Evolutionary conservation across 2,113 vertebrate species (phyloP).

Genomic region (Nipponia nippon): DNA sequence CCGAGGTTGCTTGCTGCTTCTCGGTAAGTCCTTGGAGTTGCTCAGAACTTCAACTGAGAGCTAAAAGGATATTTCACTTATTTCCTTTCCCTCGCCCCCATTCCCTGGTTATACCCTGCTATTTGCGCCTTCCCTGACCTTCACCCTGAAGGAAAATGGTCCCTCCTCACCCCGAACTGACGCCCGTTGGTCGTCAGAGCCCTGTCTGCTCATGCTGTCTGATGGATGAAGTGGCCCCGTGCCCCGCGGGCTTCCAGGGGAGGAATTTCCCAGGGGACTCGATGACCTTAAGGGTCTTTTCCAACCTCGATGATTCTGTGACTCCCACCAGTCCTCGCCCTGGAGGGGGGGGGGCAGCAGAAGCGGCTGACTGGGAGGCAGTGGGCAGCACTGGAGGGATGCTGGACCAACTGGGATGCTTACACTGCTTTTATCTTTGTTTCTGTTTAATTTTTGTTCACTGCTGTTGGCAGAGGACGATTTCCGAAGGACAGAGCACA

Average conservation of each 20-base stretch:
- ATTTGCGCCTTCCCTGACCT: not conserved
- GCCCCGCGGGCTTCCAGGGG: not conserved
- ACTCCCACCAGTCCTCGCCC: not conserved
- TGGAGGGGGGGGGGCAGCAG: not conserved
- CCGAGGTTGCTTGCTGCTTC: accelerated
- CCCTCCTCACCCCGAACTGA: not conserved
- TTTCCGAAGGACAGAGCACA: not conserved
- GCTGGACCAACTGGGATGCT: not conserved
- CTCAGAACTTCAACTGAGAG: not conserved
- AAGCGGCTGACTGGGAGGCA: not conserved
- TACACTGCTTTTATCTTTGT: not conserved
- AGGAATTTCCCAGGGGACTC: not conserved
- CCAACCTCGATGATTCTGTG: not conserved
- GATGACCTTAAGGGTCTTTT: not conserved
- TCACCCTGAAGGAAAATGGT: not conserved
- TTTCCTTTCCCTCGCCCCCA: not conserved
- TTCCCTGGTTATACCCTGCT: not conserved
- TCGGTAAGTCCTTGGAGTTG: not conserved
- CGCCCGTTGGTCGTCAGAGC: accelerated
- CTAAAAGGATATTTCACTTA: not conserved
- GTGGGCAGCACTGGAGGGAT: not conserved
- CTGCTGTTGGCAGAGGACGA: not conserved
- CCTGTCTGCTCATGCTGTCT: not conserved
- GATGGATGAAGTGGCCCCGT: not conserved
- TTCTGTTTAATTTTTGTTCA: not conserved